Evolutionary conservation across 2,797 vertebrate species (phyloP).

Genomic region (Astyanax mexicanus): DNA sequence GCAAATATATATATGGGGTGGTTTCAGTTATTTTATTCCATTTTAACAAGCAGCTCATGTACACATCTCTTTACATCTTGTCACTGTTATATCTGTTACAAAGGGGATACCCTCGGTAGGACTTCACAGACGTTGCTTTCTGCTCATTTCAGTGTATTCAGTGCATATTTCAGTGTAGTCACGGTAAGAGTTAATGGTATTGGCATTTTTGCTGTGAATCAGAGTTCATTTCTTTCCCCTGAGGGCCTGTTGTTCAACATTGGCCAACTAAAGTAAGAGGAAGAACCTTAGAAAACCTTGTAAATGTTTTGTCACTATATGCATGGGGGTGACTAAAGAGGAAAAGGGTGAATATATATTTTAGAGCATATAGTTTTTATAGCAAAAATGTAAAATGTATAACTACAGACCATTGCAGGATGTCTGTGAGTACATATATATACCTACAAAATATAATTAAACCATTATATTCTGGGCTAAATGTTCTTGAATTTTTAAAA

Average conservation of each 20-base stretch:
- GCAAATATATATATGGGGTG: not conserved
- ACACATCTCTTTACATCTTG: not conserved
- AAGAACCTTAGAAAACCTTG: not conserved
- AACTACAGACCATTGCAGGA: not conserved
- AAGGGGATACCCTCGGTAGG: not conserved
- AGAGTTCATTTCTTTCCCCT: not conserved
- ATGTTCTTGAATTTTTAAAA: not conserved
- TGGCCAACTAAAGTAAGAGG: slow-evolving; percentile 1
- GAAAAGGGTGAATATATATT: not conserved
- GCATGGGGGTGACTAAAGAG: slow-evolving; percentile 3
- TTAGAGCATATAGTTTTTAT: not conserved
- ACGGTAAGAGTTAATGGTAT: not conserved
- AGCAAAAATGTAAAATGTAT: not conserved
- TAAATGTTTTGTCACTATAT: not conserved
- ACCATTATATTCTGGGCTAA: not conserved
- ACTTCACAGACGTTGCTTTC: too few species aligned
- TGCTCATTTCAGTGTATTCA: not conserved
- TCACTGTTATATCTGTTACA: not conserved
- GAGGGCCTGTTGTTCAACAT: not conserved
- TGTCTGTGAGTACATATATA: not conserved
- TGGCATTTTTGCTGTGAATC: not conserved
- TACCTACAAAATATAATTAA: not conserved
- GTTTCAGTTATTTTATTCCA: not conserved
- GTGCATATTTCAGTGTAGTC: not conserved
- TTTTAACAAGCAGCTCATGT: not conserved